These are phyloP conservation scores for Leptinotarsa haldemani DNA, from an alignment of 2,888 invertebrate species.

Conservation along the genomic window DNA sequence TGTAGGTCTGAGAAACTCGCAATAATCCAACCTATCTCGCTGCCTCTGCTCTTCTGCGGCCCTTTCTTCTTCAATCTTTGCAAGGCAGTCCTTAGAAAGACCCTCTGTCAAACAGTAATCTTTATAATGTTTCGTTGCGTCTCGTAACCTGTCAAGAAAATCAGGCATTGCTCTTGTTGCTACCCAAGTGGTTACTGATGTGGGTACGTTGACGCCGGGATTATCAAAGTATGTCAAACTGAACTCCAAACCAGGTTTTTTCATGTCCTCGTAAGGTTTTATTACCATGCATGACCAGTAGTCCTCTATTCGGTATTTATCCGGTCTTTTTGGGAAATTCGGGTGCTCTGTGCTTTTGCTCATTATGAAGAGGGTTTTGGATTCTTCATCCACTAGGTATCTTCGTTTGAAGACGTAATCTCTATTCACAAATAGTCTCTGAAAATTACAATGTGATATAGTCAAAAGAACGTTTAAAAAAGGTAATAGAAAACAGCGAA, in stretches of 20 bases:
- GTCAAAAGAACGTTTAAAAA: too few species aligned
- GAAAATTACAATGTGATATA: constrained; percentile 54
- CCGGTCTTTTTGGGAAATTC: constrained; percentile 73
- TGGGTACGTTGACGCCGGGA: constrained; percentile 82
- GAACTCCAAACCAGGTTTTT: constrained; percentile 81
- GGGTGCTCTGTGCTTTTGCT: constrained; percentile 80
- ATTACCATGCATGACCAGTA: constrained; percentile 92
- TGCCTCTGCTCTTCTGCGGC: constrained; percentile 45
- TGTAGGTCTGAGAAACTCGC: constrained; percentile 41
- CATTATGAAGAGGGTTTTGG: constrained; percentile 73
- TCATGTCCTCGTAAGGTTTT: constrained; percentile 73
- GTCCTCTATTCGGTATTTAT: constrained; percentile 79
- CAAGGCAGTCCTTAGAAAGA: constrained; percentile 49
- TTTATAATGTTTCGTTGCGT: constrained; percentile 75
- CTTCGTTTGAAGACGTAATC: constrained; percentile 88
- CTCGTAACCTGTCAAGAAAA: constrained; percentile 77
- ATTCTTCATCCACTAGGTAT: constrained; percentile 71
- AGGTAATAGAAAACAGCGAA: too few species aligned
- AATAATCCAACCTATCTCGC: constrained; percentile 50
- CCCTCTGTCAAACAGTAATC: constrained; percentile 63
- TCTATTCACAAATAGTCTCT: constrained; percentile 85
- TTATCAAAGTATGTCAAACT: constrained; percentile 90
- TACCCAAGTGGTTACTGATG: constrained; percentile 80
- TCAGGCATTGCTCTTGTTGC: constrained; percentile 81
- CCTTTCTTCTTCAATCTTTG: constrained; percentile 44